These are phyloP conservation scores for Bembecia ichneumoniformis DNA, from an alignment of 2,888 invertebrate genomes.

Conservation along the genomic window DNA sequence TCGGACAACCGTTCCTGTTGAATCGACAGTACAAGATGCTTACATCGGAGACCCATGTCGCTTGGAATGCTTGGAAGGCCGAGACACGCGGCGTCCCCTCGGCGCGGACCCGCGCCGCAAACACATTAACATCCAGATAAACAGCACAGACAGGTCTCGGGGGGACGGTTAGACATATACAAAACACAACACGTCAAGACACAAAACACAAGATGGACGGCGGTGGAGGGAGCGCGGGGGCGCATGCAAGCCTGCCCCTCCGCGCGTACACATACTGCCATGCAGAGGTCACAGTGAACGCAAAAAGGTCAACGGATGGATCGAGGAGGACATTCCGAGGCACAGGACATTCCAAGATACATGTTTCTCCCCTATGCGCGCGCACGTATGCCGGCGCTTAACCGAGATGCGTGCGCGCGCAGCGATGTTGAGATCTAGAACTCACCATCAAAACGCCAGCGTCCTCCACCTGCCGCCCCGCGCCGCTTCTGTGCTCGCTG, in stretches of 20 bases:
- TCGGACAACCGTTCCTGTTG: constrained; percentile 18
- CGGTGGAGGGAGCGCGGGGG: constrained; percentile 35
- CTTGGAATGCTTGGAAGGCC: constrained; percentile 70
- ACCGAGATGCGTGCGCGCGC: constrained; percentile 52
- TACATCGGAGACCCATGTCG: constrained; percentile 66
- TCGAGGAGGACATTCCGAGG: constrained; percentile 74
- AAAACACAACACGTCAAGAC: constrained; percentile 69
- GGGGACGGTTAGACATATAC: constrained; percentile 51
- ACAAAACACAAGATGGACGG: constrained; percentile 65
- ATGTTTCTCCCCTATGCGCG: constrained; percentile 71
- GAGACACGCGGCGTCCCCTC: constrained; percentile 49
- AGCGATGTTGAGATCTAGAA: constrained; percentile 74
- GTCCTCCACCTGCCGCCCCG: neutral
- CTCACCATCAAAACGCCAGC: constrained; percentile 45
- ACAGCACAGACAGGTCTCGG: constrained; percentile 44
- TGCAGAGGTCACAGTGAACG: constrained; percentile 62
- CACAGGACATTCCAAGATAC: constrained; percentile 75
- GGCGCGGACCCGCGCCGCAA: constrained; percentile 32
- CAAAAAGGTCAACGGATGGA: constrained; percentile 56
- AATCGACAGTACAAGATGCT: constrained; percentile 40
- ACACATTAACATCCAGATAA: constrained; percentile 49
- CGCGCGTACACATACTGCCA: constrained; percentile 53
- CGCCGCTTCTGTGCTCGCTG: constrained; percentile 12
- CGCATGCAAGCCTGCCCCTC: constrained; percentile 58
- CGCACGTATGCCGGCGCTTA: constrained; percentile 39